Conservation (phyloP, 2,797 vertebrate genomes). For the Chloroceryle amazona region DNA sequence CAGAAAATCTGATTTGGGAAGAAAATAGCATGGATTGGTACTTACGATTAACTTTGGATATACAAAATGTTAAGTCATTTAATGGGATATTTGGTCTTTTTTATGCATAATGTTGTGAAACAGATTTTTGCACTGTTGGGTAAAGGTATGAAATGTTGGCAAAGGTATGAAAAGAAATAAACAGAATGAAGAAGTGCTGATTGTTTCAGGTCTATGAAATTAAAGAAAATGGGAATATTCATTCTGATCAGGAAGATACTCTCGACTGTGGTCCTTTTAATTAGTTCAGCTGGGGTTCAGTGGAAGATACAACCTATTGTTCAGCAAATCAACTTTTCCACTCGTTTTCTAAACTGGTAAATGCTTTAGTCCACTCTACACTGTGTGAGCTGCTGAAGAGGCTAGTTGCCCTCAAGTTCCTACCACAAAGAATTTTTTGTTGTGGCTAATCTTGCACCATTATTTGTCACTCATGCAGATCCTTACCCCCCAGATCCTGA, state of each 20-base stretch:
- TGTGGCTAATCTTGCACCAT: neutral
- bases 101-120: slow-evolving; percentile 19
- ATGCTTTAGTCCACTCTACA: neutral
- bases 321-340: neutral
- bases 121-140: slow-evolving; percentile 20
- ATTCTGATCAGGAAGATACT: neutral
- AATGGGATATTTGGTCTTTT: neutral
- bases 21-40: neutral
- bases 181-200: neutral
- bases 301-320: neutral
- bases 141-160: no score
- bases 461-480: neutral
- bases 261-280: neutral
- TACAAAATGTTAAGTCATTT: neutral
- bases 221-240: neutral
- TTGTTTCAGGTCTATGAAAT: neutral
- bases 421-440: neutral
- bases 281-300: neutral
- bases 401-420: neutral
- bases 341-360: neutral
- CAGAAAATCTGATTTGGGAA: neutral
- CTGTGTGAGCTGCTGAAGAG: neutral
- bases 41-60: neutral
- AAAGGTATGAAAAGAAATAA: slow-evolving; percentile 2
- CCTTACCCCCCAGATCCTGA: neutral